Conservation (phyloP, 2,797 vertebrate species). For the Microhierax caerulescens region DNA sequence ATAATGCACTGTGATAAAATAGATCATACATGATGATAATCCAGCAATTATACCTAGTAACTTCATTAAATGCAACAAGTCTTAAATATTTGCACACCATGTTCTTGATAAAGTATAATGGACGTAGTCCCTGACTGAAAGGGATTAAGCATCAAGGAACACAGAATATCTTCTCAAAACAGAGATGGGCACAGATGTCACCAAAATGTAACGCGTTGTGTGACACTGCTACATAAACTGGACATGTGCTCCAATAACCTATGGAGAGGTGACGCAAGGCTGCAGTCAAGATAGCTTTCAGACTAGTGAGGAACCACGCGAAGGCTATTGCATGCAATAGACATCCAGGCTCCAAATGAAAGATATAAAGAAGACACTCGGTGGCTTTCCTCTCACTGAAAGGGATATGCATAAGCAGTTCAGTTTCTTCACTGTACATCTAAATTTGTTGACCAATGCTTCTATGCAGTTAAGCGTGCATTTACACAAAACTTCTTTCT, state of each 20-base stretch:
- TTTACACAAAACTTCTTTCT: background rate
- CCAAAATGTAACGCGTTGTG: accelerated
- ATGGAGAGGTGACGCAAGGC: background rate
- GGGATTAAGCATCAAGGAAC: background rate
- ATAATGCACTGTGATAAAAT: background rate
- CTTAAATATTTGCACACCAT: background rate
- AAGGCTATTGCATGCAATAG: background rate
- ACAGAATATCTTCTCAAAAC: background rate
- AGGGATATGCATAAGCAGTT: background rate
- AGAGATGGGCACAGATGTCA: accelerated
- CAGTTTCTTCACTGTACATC: background rate
- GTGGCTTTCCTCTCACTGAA: background rate
- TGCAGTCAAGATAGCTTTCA: background rate
- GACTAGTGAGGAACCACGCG: background rate
- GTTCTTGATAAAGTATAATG: background rate
- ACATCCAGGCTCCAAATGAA: accelerated
- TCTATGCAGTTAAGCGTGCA: background rate
- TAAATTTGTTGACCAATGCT: background rate
- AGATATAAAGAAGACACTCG: background rate
- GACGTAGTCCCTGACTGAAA: background rate
- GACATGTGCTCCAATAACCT: background rate
- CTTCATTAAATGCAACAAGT: background rate
- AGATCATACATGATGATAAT: background rate
- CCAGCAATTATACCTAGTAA: background rate
- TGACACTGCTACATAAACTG: background rate